Conservation (phyloP, 2,113 vertebrate genomes). For the Chaenogobius annularis region DNA sequence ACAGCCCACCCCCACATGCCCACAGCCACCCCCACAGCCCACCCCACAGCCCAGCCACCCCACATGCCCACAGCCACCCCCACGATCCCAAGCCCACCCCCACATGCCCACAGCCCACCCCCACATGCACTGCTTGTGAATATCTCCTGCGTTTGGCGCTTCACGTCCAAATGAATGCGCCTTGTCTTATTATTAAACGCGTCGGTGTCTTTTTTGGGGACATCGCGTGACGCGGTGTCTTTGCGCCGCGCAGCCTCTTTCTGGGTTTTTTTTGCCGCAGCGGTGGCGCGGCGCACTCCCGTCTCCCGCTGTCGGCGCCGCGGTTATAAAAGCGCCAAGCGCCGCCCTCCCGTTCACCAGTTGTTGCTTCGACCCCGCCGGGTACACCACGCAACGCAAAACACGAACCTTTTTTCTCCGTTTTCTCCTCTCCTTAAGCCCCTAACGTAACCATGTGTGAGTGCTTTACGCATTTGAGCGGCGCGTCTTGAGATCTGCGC, state of each 20-base stretch:
- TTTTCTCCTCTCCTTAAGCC: slow-evolving; percentile 32
- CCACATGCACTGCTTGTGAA: no score
- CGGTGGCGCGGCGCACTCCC: slow-evolving; percentile 22
- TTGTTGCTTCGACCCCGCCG: slow-evolving; percentile 73
- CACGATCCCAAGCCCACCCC: no score
- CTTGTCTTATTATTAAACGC: neutral
- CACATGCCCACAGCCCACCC: no score
- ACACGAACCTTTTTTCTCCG: slow-evolving; percentile 42
- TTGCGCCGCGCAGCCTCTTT: no score
- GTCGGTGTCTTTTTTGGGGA: neutral
- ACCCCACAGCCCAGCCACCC: no score
- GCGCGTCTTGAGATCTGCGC: neutral
- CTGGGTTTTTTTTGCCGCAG: neutral
- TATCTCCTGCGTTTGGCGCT: no score
- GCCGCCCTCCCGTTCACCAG: slow-evolving; percentile 66
- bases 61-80: no score
- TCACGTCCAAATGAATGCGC: no score
- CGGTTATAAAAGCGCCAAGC: slow-evolving; percentile 58
- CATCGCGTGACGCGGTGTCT: neutral
- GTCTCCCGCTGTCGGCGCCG: slow-evolving; percentile 15
- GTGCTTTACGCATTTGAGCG: slow-evolving; percentile 12
- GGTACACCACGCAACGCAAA: slow-evolving; percentile 68
- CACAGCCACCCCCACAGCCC: no score
- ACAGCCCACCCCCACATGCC: no score
- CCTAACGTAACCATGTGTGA: slow-evolving; percentile 72